Conservation (phyloP, 2,888 invertebrate species). For the Hypomecis atomaria region DNA sequence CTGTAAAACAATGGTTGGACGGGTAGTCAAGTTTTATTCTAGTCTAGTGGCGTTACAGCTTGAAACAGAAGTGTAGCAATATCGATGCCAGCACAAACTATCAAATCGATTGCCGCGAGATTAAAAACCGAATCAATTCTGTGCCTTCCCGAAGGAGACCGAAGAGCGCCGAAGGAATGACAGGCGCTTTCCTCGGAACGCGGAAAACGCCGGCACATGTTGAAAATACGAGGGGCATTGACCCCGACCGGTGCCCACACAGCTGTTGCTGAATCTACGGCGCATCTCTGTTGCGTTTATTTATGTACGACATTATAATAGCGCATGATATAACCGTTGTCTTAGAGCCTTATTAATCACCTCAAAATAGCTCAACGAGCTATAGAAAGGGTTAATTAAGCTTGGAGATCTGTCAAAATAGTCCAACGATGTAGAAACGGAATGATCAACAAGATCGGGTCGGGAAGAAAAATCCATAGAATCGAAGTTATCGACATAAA, state of each 20-base stretch:
- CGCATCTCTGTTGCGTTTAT: constrained; percentile 70
- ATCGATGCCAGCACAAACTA: neutral
- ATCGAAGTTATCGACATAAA: too few relatives aligned
- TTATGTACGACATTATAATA: constrained; percentile 55
- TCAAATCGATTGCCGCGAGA: neutral
- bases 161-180: constrained; percentile 76
- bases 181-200: constrained; percentile 81
- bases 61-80: too few relatives aligned
- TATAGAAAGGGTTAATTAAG: neutral
- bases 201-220: constrained; percentile 83
- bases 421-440: too few relatives aligned
- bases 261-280: constrained; percentile 79
- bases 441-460: too few relatives aligned
- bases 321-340: constrained; percentile 12
- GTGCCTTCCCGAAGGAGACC: constrained; percentile 59
- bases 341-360: too few relatives aligned
- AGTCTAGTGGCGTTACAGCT: too few relatives aligned
- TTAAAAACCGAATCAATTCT: neutral
- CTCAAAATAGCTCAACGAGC: too few relatives aligned
- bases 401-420: neutral
- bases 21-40: too few relatives aligned
- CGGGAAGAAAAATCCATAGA: too few relatives aligned
- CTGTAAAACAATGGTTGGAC: too few relatives aligned
- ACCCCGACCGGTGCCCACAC: constrained; percentile 78
- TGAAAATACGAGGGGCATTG: constrained; percentile 83